Evolutionary conservation across 2,113 vertebrate genomes (phyloP).

Genomic region (Galeopterus variegatus): DNA sequence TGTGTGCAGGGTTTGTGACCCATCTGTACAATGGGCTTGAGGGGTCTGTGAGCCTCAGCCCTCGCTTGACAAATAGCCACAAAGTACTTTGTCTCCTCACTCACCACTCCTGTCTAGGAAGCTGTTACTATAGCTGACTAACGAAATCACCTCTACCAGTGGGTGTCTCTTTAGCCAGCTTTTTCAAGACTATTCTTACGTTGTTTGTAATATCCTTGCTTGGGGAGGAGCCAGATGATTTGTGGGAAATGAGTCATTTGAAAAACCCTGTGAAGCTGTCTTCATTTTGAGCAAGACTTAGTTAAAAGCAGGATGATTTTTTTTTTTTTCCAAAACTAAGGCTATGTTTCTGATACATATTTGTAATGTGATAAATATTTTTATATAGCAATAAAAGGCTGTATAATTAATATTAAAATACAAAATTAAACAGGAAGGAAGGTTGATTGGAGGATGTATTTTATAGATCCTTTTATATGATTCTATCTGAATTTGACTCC

Average conservation of each 20-base stretch:
- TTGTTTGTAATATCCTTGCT: neutral
- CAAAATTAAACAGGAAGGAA: neutral
- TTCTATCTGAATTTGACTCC: neutral
- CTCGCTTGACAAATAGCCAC: neutral
- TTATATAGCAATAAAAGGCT: neutral
- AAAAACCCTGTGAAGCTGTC: neutral
- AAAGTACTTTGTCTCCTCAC: too few species aligned
- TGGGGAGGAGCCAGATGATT: neutral
- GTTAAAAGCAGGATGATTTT: neutral
- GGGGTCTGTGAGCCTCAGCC: too few species aligned
- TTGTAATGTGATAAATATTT: neutral
- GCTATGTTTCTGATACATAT: neutral
- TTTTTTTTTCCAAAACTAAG: neutral
- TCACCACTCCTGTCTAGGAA: rapidly evolving
- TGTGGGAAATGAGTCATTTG: neutral
- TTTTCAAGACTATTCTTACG: neutral
- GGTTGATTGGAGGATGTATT: neutral
- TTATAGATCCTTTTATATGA: neutral
- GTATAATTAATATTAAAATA: neutral
- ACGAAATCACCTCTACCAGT: neutral
- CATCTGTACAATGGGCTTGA: too few species aligned
- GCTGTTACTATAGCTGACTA: neutral
- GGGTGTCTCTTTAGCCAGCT: neutral
- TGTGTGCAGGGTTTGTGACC: too few species aligned
- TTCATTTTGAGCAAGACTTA: neutral